Conservation (phyloP, 2,113 vertebrate genomes). For the Myrmecobius fasciatus region DNA sequence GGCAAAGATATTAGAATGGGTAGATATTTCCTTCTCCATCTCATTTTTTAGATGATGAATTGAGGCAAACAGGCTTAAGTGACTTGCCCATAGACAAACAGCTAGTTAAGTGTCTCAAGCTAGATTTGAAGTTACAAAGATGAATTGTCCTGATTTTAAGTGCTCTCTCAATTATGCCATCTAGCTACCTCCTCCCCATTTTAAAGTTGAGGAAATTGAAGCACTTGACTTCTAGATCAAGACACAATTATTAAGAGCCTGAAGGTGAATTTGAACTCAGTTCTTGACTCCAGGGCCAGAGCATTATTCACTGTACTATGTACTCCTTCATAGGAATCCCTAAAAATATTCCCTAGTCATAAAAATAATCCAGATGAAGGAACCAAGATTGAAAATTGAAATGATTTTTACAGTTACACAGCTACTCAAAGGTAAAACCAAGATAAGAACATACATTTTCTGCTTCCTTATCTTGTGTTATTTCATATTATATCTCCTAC, state of each 20-base stretch:
- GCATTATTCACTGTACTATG: not conserved
- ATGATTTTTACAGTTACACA: not conserved
- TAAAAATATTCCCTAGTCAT: not conserved
- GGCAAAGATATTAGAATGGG: not conserved
- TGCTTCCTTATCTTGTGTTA: not conserved
- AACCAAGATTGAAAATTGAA: not conserved
- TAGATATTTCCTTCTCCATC: no score
- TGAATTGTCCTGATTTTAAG: no score
- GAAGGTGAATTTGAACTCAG: not conserved
- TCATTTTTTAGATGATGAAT: no score
- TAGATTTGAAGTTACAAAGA: no score
- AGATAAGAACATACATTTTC: not conserved
- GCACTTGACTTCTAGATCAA: not conserved
- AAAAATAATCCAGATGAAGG: not conserved
- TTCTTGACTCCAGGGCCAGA: not conserved
- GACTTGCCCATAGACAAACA: no score
- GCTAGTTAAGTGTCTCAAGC: no score
- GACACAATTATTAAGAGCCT: not conserved
- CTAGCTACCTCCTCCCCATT: not conserved
- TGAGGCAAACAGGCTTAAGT: no score
- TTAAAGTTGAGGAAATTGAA: not conserved
- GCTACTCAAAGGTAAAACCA: not conserved
- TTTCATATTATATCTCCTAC: conserved; percentile 3
- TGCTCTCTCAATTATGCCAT: no score
- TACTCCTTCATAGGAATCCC: not conserved